phyloP scores from a whole-genome alignment of 2,797 vertebrate species.

The Enteromius unitaeniatus region DNA sequence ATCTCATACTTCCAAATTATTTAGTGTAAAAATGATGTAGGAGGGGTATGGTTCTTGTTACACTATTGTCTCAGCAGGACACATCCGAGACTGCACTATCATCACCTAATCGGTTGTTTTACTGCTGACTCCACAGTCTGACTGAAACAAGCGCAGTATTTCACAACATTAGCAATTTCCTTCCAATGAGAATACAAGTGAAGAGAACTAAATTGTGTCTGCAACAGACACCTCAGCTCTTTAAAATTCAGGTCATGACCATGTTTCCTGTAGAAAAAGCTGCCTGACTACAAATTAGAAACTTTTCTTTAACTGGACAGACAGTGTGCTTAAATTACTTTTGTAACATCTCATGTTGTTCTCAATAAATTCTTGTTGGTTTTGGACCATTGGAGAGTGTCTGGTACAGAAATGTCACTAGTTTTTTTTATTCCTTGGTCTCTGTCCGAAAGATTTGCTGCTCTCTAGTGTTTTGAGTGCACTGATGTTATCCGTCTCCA shows the following conservation, averaged over 20 bases:
- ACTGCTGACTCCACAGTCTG: not conserved
- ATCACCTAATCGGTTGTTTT: slow-evolving; percentile 7
- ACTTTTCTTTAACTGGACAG: not conserved
- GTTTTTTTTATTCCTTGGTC: not conserved
- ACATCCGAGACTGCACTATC: not conserved
- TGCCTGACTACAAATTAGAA: slow-evolving; percentile 14
- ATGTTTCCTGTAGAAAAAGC: not conserved
- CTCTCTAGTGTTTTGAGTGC: slow-evolving; percentile 48
- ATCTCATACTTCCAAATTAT: not conserved
- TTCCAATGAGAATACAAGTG: not conserved
- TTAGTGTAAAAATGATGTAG: not conserved
- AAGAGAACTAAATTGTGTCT: slow-evolving; percentile 12
- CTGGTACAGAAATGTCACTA: slow-evolving; percentile 37
- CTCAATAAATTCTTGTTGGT: not conserved
- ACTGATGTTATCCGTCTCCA: slow-evolving; percentile 15
- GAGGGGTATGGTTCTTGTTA: not conserved
- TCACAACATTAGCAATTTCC: not conserved
- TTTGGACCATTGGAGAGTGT: not conserved
- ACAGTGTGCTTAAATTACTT: no score
- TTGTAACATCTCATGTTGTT: not conserved
- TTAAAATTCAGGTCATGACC: slow-evolving; percentile 38
- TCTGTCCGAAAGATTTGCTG: slow-evolving; percentile 55
- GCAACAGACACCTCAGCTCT: not conserved
- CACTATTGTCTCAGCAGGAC: not conserved
- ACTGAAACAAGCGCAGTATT: not conserved